Evolutionary conservation across 1,140 invertebrate species (phyloP).

Genomic region (Galendromus occidentalis): DNA sequence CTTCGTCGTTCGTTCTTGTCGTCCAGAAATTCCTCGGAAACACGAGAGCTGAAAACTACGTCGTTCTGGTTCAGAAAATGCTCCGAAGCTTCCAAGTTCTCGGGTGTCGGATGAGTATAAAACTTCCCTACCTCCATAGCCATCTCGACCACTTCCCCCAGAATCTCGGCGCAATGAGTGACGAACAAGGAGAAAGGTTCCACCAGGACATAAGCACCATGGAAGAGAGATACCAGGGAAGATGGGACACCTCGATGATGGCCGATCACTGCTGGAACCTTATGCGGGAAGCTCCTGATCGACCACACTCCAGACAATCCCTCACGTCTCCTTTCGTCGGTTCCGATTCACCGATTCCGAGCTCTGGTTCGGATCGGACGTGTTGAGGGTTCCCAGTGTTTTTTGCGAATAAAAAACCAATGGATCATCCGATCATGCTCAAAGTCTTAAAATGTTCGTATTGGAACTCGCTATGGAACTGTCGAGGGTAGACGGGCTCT

Average conservation of each 20-base stretch:
- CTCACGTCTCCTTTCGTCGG: too few species aligned
- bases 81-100: background rate
- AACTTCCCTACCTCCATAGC: constrained; percentile 16
- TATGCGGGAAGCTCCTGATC: too few species aligned
- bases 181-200: constrained; percentile 24
- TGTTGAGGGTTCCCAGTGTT: too few species aligned
- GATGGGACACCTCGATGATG: constrained; percentile 17
- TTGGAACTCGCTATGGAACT: too few species aligned
- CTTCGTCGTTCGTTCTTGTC: constrained; percentile 2
- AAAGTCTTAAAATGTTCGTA: too few species aligned
- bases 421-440: too few species aligned
- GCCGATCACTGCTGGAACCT: constrained; percentile 18
- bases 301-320: too few species aligned
- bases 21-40: constrained; percentile 17
- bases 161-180: constrained; percentile 19
- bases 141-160: constrained; percentile 17
- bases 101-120: constrained; percentile 15
- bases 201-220: constrained; percentile 24
- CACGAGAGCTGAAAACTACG: constrained; percentile 12
- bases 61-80: constrained; percentile 15
- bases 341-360: too few species aligned
- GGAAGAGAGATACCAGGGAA: constrained; percentile 20
- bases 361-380: too few species aligned
- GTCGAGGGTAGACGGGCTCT: too few species aligned
- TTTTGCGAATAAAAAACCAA: too few species aligned